phyloP scores from a whole-genome alignment of 2,113 vertebrate genomes.

The Paradisaea rubra region DNA sequence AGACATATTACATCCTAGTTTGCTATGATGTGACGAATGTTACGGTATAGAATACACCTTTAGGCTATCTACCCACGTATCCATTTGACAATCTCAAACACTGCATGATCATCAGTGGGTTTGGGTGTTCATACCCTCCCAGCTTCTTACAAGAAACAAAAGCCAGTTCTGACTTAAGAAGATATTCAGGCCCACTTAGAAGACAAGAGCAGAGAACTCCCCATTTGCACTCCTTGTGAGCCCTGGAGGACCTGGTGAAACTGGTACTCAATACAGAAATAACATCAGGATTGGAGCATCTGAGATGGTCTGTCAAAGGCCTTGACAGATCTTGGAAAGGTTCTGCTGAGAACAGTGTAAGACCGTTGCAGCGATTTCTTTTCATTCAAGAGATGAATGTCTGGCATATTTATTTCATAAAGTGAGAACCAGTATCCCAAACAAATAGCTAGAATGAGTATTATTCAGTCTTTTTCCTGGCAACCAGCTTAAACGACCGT shows the following conservation, averaged over 20 bases:
- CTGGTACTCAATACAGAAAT: background rate
- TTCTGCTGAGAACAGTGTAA: conserved; percentile 16
- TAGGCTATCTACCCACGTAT: background rate
- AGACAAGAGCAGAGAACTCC: background rate
- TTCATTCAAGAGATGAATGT: conserved; percentile 41
- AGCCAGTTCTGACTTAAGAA: background rate
- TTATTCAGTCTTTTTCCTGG: conserved; percentile 69
- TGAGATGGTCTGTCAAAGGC: background rate
- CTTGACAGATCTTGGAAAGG: conserved; percentile 27
- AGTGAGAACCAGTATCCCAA: conserved; percentile 63
- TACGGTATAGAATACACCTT: background rate
- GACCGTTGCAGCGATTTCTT: conserved; percentile 54
- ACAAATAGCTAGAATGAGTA: conserved; percentile 66
- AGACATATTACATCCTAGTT: background rate
- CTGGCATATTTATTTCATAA: conserved; percentile 70
- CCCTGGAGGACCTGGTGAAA: background rate
- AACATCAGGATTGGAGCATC: background rate
- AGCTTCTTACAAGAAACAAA: background rate
- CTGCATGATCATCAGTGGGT: no score
- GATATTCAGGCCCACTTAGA: background rate
- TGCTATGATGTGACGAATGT: background rate
- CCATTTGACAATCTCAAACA: background rate
- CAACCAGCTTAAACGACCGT: conserved; percentile 56
- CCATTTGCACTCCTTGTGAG: background rate
- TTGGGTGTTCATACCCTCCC: background rate